phyloP scores from a whole-genome alignment of 35 echinoderm and acorn worm species.

The Heliocidaris tuberculata region DNA sequence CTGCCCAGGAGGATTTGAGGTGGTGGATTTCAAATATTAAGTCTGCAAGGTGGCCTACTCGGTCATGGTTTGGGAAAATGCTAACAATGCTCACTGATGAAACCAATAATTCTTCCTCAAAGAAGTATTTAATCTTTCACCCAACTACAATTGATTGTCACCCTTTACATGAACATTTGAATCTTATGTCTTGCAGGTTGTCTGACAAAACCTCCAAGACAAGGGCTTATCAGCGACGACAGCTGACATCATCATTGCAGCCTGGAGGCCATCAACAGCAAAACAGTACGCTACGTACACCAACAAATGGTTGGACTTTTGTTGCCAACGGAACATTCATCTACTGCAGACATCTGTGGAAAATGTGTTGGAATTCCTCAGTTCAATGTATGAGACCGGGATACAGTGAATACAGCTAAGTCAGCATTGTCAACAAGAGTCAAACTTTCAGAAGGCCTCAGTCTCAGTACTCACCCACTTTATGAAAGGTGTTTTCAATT shows the following conservation, averaged over 20 bases:
- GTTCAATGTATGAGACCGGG: too few relatives aligned
- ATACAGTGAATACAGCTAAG: too few relatives aligned
- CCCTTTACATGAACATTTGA: slow-evolving; percentile 12
- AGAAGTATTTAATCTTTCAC: neutral
- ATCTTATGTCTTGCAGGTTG: too few relatives aligned
- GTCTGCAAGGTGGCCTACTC: too few relatives aligned
- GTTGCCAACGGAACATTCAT: slow-evolving; percentile 39
- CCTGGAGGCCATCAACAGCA: slow-evolving; percentile 58
- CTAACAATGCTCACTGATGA: slow-evolving; percentile 27
- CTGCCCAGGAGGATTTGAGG: slow-evolving; percentile 58
- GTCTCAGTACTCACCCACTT: slow-evolving; percentile 27
- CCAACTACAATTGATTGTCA: slow-evolving; percentile 6
- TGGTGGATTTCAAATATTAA: slow-evolving; percentile 47
- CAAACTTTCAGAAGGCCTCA: slow-evolving; percentile 23
- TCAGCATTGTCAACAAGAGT: too few relatives aligned
- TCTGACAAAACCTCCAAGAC: too few relatives aligned
- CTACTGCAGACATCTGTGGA: slow-evolving; percentile 31
- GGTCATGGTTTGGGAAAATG: slow-evolving; percentile 55
- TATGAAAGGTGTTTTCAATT: slow-evolving; percentile 17
- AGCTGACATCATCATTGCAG: slow-evolving; percentile 55
- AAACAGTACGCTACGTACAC: slow-evolving; percentile 64
- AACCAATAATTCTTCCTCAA: slow-evolving; percentile 65
- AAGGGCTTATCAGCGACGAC: too few relatives aligned
- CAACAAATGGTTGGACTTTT: slow-evolving; percentile 60
- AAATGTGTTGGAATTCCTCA: slow-evolving; percentile 50